phyloP scores from a whole-genome alignment of 2,113 vertebrate species.

The Thunnus maccoyii region DNA sequence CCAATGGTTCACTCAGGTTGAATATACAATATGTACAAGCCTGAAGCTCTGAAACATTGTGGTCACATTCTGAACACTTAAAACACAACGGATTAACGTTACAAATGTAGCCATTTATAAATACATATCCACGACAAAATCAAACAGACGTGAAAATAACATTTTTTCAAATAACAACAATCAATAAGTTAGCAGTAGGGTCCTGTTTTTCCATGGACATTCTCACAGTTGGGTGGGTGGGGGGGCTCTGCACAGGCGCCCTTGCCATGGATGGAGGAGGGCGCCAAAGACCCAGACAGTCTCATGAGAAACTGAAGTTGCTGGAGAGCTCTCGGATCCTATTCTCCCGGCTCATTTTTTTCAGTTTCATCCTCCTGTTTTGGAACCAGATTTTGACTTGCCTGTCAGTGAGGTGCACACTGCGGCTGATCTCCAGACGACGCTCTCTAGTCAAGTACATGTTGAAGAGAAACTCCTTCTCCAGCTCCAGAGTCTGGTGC shows the following conservation, averaged over 20 bases:
- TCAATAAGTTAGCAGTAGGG: conserved; percentile 84
- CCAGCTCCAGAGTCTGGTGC: conserved; percentile 99
- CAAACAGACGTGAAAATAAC: conserved; percentile 75
- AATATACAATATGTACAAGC: conserved; percentile 80
- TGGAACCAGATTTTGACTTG: conserved; percentile 99
- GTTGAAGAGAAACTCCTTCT: conserved; percentile 99
- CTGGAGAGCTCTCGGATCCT: conserved; percentile 97
- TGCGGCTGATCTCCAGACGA: conserved; percentile 99
- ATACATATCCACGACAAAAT: conserved; percentile 81
- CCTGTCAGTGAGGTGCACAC: conserved; percentile 99
- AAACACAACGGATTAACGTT: conserved; percentile 67
- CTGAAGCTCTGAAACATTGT: conserved; percentile 71
- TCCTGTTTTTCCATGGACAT: conserved; percentile 72
- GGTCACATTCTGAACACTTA: conserved; percentile 68
- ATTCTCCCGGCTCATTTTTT: conserved; percentile 99
- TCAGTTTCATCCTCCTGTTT: conserved; percentile 99
- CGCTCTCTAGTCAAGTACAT: conserved; percentile 99
- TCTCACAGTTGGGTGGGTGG: conserved; percentile 65
- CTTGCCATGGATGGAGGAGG: conserved; percentile 69
- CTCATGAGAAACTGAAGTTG: conserved; percentile 98
- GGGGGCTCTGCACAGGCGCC: conserved; percentile 54
- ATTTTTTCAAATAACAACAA: conserved; percentile 72
- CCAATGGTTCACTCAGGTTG: conserved; percentile 64
- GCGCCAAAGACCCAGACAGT: conserved; percentile 80
- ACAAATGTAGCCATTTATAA: conserved; percentile 78